Evolutionary conservation across 2,888 invertebrate species (phyloP).

Genomic region (Schizotus pectinicornis): DNA sequence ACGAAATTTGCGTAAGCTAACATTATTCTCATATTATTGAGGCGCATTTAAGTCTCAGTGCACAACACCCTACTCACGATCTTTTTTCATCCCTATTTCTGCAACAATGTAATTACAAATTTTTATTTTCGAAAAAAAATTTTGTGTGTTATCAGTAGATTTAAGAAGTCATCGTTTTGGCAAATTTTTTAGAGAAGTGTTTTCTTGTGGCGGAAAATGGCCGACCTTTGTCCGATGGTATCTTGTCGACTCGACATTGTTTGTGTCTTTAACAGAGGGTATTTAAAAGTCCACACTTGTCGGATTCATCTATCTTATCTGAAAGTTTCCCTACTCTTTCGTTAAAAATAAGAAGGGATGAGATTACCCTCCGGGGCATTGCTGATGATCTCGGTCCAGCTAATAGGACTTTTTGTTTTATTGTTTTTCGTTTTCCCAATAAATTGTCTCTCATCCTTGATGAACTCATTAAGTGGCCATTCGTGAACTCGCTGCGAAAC

Average conservation of each 20-base stretch:
- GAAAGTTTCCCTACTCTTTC: conserved; percentile 28
- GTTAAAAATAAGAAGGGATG: conserved; percentile 33
- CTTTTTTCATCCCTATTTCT: too few relatives aligned
- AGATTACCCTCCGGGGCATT: conserved; percentile 39
- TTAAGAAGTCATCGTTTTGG: too few relatives aligned
- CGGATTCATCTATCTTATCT: conserved; percentile 39
- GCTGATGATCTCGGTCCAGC: conserved; percentile 40
- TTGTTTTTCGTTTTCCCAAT: conserved; percentile 39
- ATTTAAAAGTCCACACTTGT: conserved; percentile 39
- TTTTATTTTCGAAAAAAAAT: too few relatives aligned
- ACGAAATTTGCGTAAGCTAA: too few relatives aligned
- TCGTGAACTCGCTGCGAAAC: conserved; percentile 9
- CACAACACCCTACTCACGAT: too few relatives aligned
- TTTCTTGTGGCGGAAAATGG: too few relatives aligned
- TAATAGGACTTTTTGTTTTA: conserved; percentile 44
- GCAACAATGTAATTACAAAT: too few relatives aligned
- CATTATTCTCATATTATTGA: too few relatives aligned
- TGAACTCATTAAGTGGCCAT: conserved; percentile 27
- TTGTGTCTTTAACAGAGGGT: conserved; percentile 26
- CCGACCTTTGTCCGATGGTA: conserved; percentile 2
- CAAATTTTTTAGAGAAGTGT: too few relatives aligned
- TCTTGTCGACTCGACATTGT: not conserved
- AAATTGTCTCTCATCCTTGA: conserved; percentile 31
- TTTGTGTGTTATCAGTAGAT: too few relatives aligned
- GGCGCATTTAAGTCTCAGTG: too few relatives aligned